Evolutionary conservation across 2,797 vertebrate species (phyloP).

Genomic region (Cephalopachus bancanus): DNA sequence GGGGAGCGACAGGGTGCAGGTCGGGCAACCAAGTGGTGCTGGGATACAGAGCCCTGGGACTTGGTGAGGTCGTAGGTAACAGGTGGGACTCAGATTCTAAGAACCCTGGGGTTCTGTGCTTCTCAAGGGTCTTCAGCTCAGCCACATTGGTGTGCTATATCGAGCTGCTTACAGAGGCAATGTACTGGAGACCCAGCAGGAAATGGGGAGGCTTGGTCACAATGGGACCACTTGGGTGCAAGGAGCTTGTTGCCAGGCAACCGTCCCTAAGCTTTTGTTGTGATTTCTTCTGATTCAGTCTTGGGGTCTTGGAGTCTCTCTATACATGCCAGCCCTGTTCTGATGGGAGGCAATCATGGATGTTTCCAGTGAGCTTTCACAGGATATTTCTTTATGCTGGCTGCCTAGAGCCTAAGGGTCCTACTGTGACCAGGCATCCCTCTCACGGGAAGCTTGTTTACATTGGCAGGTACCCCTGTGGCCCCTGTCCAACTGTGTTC

Average conservation of each 20-base stretch:
- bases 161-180: too few relatives aligned
- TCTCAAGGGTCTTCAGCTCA: background rate
- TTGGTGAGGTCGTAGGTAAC: rapidly evolving
- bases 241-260: background rate
- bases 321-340: background rate
- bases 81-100: background rate
- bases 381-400: background rate
- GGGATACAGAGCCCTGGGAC: background rate
- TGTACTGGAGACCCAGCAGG: too few relatives aligned
- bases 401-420: background rate
- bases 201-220: background rate
- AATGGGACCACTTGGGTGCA: background rate
- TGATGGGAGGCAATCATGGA: background rate
- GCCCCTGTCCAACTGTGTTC: background rate
- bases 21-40: background rate
- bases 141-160: background rate
- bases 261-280: background rate
- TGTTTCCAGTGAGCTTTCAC: background rate
- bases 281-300: background rate
- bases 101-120: background rate
- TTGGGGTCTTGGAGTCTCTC: background rate
- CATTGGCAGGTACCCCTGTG: background rate
- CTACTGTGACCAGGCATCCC: background rate
- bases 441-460: background rate
- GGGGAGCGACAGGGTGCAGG: background rate